Percentiles rank a stretch among this genome's conserved stretches.
Evolutionary conservation across 2,888 invertebrate genomes (phyloP).

Genomic region (Heliconius aoede): DNA sequence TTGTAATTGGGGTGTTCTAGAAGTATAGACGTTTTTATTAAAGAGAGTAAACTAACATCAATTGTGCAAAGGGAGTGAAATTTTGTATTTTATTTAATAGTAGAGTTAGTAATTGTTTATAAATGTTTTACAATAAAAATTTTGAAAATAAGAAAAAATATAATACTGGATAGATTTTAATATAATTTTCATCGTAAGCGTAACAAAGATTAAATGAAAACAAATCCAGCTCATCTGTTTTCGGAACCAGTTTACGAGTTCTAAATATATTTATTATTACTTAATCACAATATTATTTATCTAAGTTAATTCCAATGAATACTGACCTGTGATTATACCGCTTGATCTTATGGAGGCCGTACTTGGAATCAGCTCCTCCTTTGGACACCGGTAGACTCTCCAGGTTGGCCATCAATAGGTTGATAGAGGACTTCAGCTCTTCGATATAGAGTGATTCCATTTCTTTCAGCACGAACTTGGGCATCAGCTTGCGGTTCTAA

Average conservation of each 20-base stretch:
- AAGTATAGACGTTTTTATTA: constrained; percentile 10
- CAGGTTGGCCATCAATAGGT: constrained; percentile 98
- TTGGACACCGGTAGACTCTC: constrained; percentile 99
- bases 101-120: constrained; percentile 1
- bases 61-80: constrained; percentile 20
- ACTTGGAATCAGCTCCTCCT: constrained; percentile 98
- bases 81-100: background rate
- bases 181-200: background rate
- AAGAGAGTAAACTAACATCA: constrained; percentile 17
- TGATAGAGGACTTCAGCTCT: constrained; percentile 98
- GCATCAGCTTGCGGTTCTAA: constrained; percentile 98
- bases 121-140: background rate
- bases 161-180: background rate
- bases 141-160: background rate
- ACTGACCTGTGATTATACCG: constrained; percentile 98
- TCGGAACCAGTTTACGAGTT: background rate
- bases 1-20: background rate
- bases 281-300: constrained; percentile 11
- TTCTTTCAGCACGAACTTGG: constrained; percentile 99
- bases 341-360: constrained; percentile 98
- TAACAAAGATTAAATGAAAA: background rate
- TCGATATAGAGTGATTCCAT: constrained; percentile 99
- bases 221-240: background rate
- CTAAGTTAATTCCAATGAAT: constrained; percentile 5
- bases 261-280: background rate